These are phyloP conservation scores for Eulemur rufifrons DNA, from an alignment of 2,113 vertebrate species.

Conservation along the genomic window DNA sequence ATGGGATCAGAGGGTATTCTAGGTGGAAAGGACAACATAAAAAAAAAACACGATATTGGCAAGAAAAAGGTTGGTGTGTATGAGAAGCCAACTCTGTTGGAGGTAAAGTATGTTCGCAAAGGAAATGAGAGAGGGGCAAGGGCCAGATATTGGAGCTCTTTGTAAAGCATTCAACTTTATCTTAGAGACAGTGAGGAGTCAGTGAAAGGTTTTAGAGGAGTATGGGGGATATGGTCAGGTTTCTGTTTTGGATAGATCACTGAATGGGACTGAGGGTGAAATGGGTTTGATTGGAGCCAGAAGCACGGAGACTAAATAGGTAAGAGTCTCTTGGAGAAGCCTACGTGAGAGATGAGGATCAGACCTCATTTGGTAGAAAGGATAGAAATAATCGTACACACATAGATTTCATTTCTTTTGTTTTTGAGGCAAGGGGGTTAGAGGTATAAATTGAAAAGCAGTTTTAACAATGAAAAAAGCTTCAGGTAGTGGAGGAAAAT, in stretches of 20 bases:
- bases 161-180: not conserved
- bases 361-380: not conserved
- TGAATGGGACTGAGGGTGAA: not conserved
- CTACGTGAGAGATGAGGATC: not conserved
- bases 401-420: not conserved
- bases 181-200: not conserved
- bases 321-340: not conserved
- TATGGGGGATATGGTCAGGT: not conserved
- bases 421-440: not conserved
- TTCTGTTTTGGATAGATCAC: not conserved
- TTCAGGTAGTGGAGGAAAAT: conserved; percentile 7
- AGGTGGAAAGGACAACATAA: not conserved
- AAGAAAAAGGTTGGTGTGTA: not conserved
- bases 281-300: not conserved
- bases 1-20: not conserved
- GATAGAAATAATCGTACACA: not conserved
- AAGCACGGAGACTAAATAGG: not conserved
- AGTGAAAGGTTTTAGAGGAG: not conserved
- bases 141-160: not conserved
- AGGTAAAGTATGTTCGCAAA: not conserved
- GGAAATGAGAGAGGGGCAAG: not conserved
- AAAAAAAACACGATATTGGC: not conserved
- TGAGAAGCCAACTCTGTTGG: not conserved
- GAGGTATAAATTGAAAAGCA: conserved; percentile 25
- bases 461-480: conserved; percentile 24